phyloP scores from a whole-genome alignment of 2,113 vertebrate species.

The Ceratotherium simum region DNA sequence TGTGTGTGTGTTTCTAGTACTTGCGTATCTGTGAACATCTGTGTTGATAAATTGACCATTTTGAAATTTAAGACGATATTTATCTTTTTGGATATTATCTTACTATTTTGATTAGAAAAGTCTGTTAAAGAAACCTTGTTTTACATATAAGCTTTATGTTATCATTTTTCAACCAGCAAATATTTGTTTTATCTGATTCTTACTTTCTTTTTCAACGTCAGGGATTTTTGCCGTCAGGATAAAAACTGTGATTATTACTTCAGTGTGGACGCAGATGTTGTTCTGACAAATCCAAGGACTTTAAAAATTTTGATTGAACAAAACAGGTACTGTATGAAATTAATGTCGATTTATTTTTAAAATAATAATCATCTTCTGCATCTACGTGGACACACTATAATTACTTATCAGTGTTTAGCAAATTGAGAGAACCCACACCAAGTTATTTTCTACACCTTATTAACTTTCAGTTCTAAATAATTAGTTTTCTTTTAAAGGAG shows the following conservation, averaged over 20 bases:
- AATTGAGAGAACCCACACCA: neutral
- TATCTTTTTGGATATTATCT: neutral
- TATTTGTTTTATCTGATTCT: conserved; percentile 3
- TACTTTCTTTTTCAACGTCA: conserved; percentile 78
- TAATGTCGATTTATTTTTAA: neutral
- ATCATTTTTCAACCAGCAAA: neutral
- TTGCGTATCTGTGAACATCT: neutral
- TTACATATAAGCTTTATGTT: neutral
- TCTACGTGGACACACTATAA: neutral
- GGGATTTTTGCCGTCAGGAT: conserved; percentile 95
- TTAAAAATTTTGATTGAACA: conserved; percentile 97
- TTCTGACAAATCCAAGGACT: conserved; percentile 94
- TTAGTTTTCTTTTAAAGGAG: neutral
- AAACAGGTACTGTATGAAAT: conserved; percentile 92
- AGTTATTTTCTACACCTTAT: neutral
- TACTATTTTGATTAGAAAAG: conserved; percentile 7
- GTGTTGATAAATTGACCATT: neutral
- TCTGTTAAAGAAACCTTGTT: neutral
- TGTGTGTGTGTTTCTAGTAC: neutral
- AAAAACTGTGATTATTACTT: conserved; percentile 94
- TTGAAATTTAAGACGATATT: conserved; percentile 31
- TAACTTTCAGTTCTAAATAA: neutral
- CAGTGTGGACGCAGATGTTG: conserved; percentile 96
- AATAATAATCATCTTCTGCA: conserved; percentile 26
- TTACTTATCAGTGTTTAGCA: neutral